Percentiles rank a stretch among this genome's conserved stretches.
phyloP scores from a whole-genome alignment of 2,797 vertebrate species.

The Centropyge bicolor region DNA sequence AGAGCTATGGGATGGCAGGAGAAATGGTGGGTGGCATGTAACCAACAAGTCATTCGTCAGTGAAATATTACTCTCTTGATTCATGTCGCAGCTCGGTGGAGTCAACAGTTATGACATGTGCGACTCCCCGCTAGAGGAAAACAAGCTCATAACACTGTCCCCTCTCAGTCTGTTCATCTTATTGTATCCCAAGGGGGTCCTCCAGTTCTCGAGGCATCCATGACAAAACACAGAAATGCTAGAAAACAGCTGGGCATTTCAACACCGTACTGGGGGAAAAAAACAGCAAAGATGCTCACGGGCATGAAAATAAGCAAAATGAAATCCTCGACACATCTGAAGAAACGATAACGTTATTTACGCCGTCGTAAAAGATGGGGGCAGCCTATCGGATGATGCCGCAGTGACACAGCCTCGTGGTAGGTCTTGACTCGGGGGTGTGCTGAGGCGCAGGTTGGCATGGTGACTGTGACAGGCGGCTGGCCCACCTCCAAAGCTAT shows the following conservation, averaged over 20 bases:
- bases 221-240: slow-evolving; percentile 69
- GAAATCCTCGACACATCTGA: slow-evolving; percentile 71
- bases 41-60: slow-evolving; percentile 61
- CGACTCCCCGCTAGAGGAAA: slow-evolving; percentile 51
- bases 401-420: slow-evolving; percentile 55
- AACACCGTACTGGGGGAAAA: slow-evolving; percentile 6
- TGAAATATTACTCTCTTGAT: slow-evolving; percentile 70
- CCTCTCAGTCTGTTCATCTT: slow-evolving; percentile 54
- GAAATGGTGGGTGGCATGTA: slow-evolving; percentile 47
- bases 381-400: slow-evolving; percentile 55
- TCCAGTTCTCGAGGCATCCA: slow-evolving; percentile 70
- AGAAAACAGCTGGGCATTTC: slow-evolving; percentile 65
- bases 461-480: slow-evolving; percentile 86
- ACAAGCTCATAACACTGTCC: slow-evolving; percentile 64
- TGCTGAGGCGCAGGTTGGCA: slow-evolving; percentile 80
- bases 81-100: slow-evolving; percentile 57
- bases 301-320: slow-evolving; percentile 67
- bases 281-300: slow-evolving; percentile 22
- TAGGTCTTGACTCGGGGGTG: slow-evolving; percentile 80
- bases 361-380: slow-evolving; percentile 43
- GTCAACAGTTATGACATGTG: slow-evolving; percentile 61
- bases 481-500: slow-evolving; percentile 86
- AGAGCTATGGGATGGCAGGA: slow-evolving; percentile 49
- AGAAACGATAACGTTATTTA: slow-evolving; percentile 68
- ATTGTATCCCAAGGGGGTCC: slow-evolving; percentile 54